Base-by-base conservation (phyloP, 2,888 invertebrate species). In the Erpobdella octoculata region DNA sequence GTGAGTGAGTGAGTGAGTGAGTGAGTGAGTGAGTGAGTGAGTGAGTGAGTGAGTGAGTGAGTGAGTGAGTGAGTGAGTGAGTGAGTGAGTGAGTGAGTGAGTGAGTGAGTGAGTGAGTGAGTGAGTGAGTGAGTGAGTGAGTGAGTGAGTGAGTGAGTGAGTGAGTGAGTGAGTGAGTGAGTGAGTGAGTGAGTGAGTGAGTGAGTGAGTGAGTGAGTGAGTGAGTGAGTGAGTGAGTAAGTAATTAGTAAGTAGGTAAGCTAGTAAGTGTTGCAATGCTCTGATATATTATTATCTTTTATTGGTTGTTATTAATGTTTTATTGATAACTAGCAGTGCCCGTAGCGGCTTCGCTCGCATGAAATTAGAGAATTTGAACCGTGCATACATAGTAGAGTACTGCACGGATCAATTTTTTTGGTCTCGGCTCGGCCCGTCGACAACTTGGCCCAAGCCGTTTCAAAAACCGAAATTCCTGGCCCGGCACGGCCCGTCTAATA, bases 31-130 rank as follows among this genome's bases (percentile, higher is more conserved):
- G 25, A 37, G 8, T 36, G 36, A 35, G 36, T 6, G 6, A 8
- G 36, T 36, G 4, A n/a, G 36, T 66, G 66, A n/a, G 66, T 66
- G 66, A 5, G 5, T 35, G 66, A 8, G 66, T 35, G 66, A 8
- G 37, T 35, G 37, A n/a, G 38, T 6, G 8, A 35, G 6, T 6
- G 36, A 9, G 36, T 66, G 9, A 37, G 66, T 36, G 66, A n/a
- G 18, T 66, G 36, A 37, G 66, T 66, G 36, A n/a, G 66, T 35
- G 37, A 35, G 37, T 66, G 66, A n/a, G 66, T 35, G 12, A 28
- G 62, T 62, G 12, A 33, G 9, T 25, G 62, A 62, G 62, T 9
- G 62, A 28, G 12, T 62, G 62, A 28, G 28, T 62, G 62, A 62
- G 31, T 25, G 62, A 28, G 28, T 9, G 62, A 28, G 62, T 62